Conservation (phyloP, 2,113 vertebrate species). For the Zeus faber region DNA sequence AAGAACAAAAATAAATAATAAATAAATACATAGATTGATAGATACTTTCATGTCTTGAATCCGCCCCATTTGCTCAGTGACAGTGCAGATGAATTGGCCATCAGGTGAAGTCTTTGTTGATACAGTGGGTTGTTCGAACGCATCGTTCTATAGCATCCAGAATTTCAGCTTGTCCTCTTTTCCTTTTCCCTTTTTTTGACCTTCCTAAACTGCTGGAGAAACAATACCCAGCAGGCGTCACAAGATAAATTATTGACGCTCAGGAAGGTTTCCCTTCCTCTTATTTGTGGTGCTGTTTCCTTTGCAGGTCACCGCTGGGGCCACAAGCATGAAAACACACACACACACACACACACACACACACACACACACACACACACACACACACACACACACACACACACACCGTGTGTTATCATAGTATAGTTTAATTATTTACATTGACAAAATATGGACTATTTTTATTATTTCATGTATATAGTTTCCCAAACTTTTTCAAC, state of each 20-base stretch:
- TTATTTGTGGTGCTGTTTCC: slow-evolving; percentile 63
- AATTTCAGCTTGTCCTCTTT: slow-evolving; percentile 16
- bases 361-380: too few species aligned
- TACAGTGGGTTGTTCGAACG: neutral
- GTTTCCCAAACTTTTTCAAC: neutral
- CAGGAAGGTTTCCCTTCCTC: slow-evolving; percentile 75
- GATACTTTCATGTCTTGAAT: too few species aligned
- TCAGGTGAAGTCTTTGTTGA: neutral
- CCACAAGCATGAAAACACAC: neutral
- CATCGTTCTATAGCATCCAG: neutral
- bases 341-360: slow-evolving; percentile 18
- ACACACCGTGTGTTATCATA: too few species aligned
- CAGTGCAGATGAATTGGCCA: neutral
- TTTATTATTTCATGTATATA: neutral
- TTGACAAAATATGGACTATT: neutral
- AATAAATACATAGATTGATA: too few species aligned
- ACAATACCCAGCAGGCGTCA: slow-evolving; percentile 72
- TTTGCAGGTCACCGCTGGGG: slow-evolving; percentile 37
- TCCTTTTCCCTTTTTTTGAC: slow-evolving; percentile 20
- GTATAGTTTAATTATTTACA: too few species aligned
- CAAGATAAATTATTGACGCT: slow-evolving; percentile 69
- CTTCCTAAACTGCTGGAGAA: slow-evolving; percentile 60
- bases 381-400: neutral
- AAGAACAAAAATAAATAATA: too few species aligned
- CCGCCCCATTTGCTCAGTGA: too few species aligned